phyloP scores from a whole-genome alignment of 2,888 invertebrate genomes.

The Boloria euphrosyne region DNA sequence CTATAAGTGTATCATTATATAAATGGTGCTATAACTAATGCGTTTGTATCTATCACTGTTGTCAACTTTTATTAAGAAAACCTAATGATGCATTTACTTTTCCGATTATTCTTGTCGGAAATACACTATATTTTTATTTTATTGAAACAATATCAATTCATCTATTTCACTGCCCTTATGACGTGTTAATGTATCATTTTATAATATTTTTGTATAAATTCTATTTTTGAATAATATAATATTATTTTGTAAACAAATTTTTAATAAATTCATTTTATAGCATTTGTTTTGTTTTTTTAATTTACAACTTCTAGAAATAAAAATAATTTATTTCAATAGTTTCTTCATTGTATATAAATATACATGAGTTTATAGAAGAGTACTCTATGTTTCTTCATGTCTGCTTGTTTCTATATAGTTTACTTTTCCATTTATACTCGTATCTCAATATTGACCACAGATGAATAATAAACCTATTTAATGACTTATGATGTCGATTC shows the following conservation, averaged over 20 bases:
- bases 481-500: too few relatives aligned
- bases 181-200: slow-evolving; percentile 1
- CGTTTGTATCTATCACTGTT: slow-evolving; percentile 32
- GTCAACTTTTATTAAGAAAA: slow-evolving; percentile 12
- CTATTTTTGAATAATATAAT: slow-evolving; percentile 62
- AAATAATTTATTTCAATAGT: too few relatives aligned
- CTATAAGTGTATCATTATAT: slow-evolving; percentile 32
- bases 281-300: neutral
- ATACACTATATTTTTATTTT: slow-evolving; percentile 9
- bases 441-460: too few relatives aligned
- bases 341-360: too few relatives aligned
- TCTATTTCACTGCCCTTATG: slow-evolving; percentile 9
- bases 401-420: too few relatives aligned
- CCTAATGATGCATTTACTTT: slow-evolving; percentile 13
- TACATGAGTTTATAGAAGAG: too few relatives aligned
- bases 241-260: slow-evolving; percentile 55
- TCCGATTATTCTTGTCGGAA: neutral
- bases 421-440: too few relatives aligned
- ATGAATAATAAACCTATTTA: too few relatives aligned
- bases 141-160: slow-evolving; percentile 11
- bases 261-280: slow-evolving; percentile 46
- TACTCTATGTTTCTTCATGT: too few relatives aligned
- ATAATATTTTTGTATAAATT: slow-evolving; percentile 42
- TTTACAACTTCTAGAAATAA: too few relatives aligned
- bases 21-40: slow-evolving; percentile 48